Conservation (phyloP, 2,797 vertebrate species). For the Falco peregrinus region DNA sequence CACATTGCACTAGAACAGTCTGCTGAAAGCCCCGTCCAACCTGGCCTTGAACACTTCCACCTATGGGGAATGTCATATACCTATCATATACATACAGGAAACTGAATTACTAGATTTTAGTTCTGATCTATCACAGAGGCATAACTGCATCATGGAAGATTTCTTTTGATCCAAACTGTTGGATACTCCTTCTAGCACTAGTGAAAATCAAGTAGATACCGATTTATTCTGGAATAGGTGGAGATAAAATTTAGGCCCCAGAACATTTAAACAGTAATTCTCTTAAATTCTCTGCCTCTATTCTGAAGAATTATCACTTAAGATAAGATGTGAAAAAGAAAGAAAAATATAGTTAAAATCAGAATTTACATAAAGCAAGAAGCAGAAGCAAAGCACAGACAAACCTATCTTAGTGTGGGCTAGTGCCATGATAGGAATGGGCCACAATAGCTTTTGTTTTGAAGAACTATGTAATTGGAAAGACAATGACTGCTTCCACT, state of each 20-base stretch:
- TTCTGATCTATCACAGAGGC: neutral
- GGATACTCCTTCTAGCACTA: neutral
- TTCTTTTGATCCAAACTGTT: neutral
- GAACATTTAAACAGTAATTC: neutral
- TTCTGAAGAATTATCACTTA: neutral
- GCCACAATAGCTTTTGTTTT: neutral
- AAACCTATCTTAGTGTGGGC: neutral
- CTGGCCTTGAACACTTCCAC: neutral
- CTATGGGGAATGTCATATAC: neutral
- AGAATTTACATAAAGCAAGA: neutral
- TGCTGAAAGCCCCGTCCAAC: too few relatives aligned
- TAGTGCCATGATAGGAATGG: neutral
- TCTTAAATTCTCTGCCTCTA: neutral
- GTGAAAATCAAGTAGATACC: neutral
- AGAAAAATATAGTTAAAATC: neutral
- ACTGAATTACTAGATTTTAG: neutral
- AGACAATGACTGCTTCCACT: neutral
- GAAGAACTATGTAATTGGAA: neutral
- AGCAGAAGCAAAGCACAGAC: neutral
- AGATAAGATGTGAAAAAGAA: neutral
- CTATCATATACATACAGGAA: neutral
- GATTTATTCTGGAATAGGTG: neutral
- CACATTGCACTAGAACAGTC: too few relatives aligned
- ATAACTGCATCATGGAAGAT: neutral
- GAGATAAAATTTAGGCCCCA: neutral